Evolutionary conservation across 1,140 invertebrate species (phyloP), one percentile per base, ranked within the genome.

Genomic region (Steinernema feltiae): DNA sequence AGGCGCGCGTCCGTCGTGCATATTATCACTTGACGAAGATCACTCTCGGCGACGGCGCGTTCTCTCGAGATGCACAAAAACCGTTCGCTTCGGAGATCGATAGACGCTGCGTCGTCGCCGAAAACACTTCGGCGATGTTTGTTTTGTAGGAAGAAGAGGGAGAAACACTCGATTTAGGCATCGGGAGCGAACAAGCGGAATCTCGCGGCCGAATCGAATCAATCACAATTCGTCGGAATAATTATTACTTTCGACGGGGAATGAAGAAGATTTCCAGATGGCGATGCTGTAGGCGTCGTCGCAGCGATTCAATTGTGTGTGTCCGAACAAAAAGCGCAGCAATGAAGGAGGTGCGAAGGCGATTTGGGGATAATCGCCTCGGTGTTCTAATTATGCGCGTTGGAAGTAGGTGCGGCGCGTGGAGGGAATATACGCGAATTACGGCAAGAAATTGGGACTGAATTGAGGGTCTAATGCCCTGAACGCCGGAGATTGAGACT

Each of bases 281-380:
- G 53, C 53, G 53, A 3, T 7, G 12, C 35, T 7, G 35, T 7
- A 41, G 7, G 7, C 35, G 35, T 7, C 35, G 7, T 41, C 7
- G 35, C n/a, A n/a, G n/a, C n/a, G n/a, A n/a, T n/a, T n/a, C n/a
- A n/a, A n/a, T n/a, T n/a, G n/a, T n/a, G n/a, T n/a, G 41, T 12
- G n/a, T 46, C n/a, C 41, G 53, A 27, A 63, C 53, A 63, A 63
- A 63, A 63, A 63, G 53, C 53, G 53, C 2, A 15, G 12, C 15
- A 63, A 21, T 18, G n/a, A 46, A 46, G 53, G 53, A 63, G 53
- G 53, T 63, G 53, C 53, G 53, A 63, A 63, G 53, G 24, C 15
- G 53, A 27, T n/a, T 63, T 63, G 7, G 53, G 53, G 53, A 63
- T 63, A 63, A 63, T 63, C 53, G 12, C 53, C 53, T 15, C 24